Conservation (phyloP, 2,797 vertebrate species). For the Eospalax fontanierii region DNA sequence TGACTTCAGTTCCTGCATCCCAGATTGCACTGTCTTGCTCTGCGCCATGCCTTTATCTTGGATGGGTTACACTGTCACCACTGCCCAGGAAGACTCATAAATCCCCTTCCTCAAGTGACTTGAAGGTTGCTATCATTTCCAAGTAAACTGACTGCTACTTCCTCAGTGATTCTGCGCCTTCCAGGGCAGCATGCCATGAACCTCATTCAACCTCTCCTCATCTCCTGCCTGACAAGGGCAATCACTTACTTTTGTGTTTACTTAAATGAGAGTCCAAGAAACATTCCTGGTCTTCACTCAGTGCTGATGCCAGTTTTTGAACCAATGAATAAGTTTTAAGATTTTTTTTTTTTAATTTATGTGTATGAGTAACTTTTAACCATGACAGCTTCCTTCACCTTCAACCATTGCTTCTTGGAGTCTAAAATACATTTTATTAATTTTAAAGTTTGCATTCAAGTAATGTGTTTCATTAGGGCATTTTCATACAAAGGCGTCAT, state of each 20-base stretch:
- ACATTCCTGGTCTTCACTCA: not conserved
- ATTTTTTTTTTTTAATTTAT: not conserved
- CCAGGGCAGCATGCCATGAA: not conserved
- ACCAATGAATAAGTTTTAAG: not conserved
- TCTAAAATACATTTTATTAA: not conserved
- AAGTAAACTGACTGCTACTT: not conserved
- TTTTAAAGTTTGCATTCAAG: not conserved
- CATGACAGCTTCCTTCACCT: not conserved
- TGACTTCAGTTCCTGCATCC: not conserved
- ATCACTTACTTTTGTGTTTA: not conserved
- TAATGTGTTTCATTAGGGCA: not conserved
- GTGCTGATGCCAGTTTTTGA: not conserved
- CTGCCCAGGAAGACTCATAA: not conserved
- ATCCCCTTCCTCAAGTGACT: not conserved
- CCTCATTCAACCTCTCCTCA: not conserved
- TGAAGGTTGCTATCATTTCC: not conserved
- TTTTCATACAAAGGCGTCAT: not conserved
- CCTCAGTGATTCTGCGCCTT: not conserved
- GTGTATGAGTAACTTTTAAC: not conserved
- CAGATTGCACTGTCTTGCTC: not conserved
- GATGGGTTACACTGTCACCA: not conserved
- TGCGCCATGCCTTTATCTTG: not conserved
- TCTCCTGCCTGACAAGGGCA: not conserved
- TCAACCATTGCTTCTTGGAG: not conserved
- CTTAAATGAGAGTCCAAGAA: not conserved